Evolutionary conservation across 1,140 invertebrate genomes (phyloP).

Genomic region (Meloidogyne chitwoodi): DNA sequence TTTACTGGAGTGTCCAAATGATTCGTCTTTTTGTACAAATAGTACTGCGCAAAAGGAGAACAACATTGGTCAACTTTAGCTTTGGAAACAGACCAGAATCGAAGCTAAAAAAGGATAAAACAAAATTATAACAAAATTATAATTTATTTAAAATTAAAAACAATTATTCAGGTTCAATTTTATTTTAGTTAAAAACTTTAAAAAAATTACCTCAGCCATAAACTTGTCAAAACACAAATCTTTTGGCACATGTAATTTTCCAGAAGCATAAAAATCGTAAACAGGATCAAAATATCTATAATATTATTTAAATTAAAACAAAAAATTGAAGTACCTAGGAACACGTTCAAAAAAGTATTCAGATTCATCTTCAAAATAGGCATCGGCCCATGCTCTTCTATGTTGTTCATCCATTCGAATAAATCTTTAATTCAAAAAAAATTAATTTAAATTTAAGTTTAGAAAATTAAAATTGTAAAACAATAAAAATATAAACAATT

Average conservation of each 20-base stretch:
- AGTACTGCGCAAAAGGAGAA: slow-evolving; percentile 58
- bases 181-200: too few species aligned
- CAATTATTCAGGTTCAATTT: too few species aligned
- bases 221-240: slow-evolving; percentile 60
- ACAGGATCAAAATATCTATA: slow-evolving; percentile 59
- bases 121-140: too few species aligned
- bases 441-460: too few species aligned
- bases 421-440: too few species aligned
- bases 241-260: slow-evolving; percentile 58
- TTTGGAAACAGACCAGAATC: slow-evolving; percentile 59
- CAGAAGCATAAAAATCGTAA: slow-evolving; percentile 60
- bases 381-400: slow-evolving; percentile 50
- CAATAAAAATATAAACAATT: neutral
- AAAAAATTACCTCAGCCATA: slow-evolving; percentile 57
- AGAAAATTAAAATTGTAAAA: slow-evolving; percentile 10
- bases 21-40: slow-evolving; percentile 29
- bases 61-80: slow-evolving; percentile 59
- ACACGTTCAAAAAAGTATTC: slow-evolving; percentile 60
- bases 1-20: slow-evolving; percentile 4
- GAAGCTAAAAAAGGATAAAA: slow-evolving; percentile 21
- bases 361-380: slow-evolving; percentile 54
- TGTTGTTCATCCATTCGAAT: slow-evolving; percentile 58
- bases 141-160: too few species aligned
- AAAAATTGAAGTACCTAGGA: slow-evolving; percentile 41
- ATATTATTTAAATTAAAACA: neutral